A percentile compares a stretch with the other conserved stretches of the same genome.
Conservation (phyloP, 2,113 vertebrate species). For the Gambusia affinis region DNA sequence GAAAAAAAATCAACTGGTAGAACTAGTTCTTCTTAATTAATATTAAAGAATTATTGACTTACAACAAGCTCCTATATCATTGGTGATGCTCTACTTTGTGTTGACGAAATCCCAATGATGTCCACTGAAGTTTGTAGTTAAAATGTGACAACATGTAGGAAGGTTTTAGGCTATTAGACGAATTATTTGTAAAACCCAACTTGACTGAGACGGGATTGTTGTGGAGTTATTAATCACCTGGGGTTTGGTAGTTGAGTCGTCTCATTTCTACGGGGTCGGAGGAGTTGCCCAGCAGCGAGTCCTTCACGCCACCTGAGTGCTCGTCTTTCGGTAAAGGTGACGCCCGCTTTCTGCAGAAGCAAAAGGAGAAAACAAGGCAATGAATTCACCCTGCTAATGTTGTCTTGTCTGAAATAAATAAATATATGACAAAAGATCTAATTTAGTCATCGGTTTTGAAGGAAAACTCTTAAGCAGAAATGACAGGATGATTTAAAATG, state of each 20-base stretch:
- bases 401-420: not conserved
- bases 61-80: not conserved
- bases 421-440: not conserved
- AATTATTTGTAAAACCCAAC: too few species aligned
- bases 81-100: not conserved
- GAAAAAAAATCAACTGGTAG: too few species aligned
- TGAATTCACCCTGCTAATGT: slow-evolving; percentile 3
- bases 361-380: slow-evolving; percentile 30
- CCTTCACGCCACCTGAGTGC: slow-evolving; percentile 92
- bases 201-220: too few species aligned
- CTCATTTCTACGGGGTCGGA: slow-evolving; percentile 98
- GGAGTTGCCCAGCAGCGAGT: slow-evolving; percentile 91
- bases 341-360: slow-evolving; percentile 91
- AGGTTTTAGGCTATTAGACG: not conserved
- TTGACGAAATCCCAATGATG: too few species aligned
- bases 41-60: too few species aligned
- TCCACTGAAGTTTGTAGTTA: not conserved
- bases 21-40: too few species aligned
- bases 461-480: slow-evolving; percentile 19
- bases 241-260: slow-evolving; percentile 97
- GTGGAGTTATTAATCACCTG: slow-evolving; percentile 80
- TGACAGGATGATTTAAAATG: slow-evolving; percentile 31
- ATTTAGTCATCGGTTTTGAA: slow-evolving; percentile 2
- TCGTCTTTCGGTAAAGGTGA: slow-evolving; percentile 95
- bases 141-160: not conserved